These are phyloP conservation scores for Eulemur mongoz DNA, from an alignment of 2,797 vertebrate genomes.

Conservation along the genomic window DNA sequence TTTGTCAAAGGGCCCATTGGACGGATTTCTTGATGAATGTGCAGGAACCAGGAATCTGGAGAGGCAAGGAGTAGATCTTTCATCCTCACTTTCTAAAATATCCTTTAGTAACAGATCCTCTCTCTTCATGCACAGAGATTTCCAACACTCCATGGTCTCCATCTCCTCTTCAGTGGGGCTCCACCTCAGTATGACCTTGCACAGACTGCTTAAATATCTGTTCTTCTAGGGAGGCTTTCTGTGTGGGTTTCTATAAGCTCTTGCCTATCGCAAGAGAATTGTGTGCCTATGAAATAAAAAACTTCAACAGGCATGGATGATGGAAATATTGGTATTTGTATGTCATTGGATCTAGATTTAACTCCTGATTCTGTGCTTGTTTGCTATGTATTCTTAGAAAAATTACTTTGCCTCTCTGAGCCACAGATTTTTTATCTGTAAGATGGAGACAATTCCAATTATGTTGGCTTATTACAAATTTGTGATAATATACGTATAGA, in stretches of 20 bases:
- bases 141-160: background rate
- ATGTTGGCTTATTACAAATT: background rate
- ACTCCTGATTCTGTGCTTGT: background rate
- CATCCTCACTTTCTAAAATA: background rate
- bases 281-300: background rate
- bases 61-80: background rate
- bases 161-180: background rate
- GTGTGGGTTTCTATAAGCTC: background rate
- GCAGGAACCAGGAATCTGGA: background rate
- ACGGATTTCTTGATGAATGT: background rate
- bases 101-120: background rate
- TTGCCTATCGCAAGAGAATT: background rate
- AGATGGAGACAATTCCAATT: background rate
- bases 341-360: background rate
- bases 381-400: background rate
- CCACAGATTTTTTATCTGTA: background rate
- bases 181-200: background rate
- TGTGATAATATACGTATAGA: background rate
- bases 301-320: background rate
- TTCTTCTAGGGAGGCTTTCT: background rate
- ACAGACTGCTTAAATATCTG: background rate
- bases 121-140: background rate
- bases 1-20: background rate
- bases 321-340: background rate
- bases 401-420: background rate